phyloP scores from a whole-genome alignment of 2,797 vertebrate species.

The Ataeniobius toweri region DNA sequence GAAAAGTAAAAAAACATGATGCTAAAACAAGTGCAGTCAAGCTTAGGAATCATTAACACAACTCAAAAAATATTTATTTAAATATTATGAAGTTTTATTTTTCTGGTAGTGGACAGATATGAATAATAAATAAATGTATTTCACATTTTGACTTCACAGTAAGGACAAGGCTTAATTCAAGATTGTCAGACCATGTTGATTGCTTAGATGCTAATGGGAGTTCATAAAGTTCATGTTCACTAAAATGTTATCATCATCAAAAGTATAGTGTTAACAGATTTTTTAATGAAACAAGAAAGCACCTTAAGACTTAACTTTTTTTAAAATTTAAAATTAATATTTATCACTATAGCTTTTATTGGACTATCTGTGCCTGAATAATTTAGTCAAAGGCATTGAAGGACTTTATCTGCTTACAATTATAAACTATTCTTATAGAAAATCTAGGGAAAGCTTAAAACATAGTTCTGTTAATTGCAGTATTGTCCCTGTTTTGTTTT shows the following conservation, averaged over 20 bases:
- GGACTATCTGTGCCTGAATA: background rate
- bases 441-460: background rate
- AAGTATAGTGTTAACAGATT: constrained; percentile 5
- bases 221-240: background rate
- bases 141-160: constrained; percentile 2
- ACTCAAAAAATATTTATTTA: background rate
- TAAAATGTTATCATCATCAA: background rate
- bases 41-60: background rate
- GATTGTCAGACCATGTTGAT: background rate
- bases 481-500: constrained; percentile 8
- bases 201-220: background rate
- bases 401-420: background rate
- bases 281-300: constrained; percentile 23
- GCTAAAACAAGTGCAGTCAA: background rate
- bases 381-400: background rate
- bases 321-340: constrained; percentile 22
- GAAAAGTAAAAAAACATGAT: background rate
- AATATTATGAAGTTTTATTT: constrained; percentile 10
- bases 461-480: background rate
- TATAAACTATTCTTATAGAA: background rate
- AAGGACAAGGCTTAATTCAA: background rate
- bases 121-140: constrained; percentile 22
- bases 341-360: constrained; percentile 12
- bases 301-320: constrained; percentile 2
- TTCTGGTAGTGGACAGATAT: background rate